phyloP scores from a whole-genome alignment of 2,113 vertebrate genomes.

The Heloderma charlesbogerti region DNA sequence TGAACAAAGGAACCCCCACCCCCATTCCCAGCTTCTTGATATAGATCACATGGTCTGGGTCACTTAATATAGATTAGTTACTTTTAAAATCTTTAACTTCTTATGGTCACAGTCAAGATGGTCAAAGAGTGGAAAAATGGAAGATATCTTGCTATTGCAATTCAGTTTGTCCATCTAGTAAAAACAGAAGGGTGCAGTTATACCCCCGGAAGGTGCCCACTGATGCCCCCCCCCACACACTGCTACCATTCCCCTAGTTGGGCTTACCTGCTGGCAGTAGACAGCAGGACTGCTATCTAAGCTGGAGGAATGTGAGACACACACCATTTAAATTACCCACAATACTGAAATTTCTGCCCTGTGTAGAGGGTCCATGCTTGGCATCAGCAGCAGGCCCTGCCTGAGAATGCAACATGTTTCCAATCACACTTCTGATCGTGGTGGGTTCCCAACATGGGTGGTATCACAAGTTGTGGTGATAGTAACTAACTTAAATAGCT shows the following conservation, averaged over 20 bases:
- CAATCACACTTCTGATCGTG: neutral
- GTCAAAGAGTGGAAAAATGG: neutral
- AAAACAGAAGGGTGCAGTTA: neutral
- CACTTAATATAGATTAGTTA: neutral
- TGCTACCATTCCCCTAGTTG: neutral
- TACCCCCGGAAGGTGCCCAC: neutral
- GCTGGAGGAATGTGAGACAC: neutral
- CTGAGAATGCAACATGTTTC: neutral
- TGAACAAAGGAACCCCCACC: slow-evolving; percentile 10
- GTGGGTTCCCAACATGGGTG: neutral
- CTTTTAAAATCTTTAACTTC: neutral
- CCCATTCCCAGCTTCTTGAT: neutral
- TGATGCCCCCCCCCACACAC: neutral
- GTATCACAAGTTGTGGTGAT: neutral
- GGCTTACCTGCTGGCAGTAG: neutral
- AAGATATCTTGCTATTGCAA: neutral
- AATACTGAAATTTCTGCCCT: neutral
- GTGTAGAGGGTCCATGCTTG: neutral
- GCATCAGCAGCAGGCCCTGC: neutral
- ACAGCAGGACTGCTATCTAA: no score
- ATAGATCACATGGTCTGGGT: neutral
- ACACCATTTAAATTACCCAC: neutral
- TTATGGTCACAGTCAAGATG: neutral
- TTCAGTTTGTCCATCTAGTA: neutral
- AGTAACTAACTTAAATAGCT: neutral